Base-by-base conservation (phyloP, 2,888 invertebrate genomes). In the Nasonia oneida region DNA sequence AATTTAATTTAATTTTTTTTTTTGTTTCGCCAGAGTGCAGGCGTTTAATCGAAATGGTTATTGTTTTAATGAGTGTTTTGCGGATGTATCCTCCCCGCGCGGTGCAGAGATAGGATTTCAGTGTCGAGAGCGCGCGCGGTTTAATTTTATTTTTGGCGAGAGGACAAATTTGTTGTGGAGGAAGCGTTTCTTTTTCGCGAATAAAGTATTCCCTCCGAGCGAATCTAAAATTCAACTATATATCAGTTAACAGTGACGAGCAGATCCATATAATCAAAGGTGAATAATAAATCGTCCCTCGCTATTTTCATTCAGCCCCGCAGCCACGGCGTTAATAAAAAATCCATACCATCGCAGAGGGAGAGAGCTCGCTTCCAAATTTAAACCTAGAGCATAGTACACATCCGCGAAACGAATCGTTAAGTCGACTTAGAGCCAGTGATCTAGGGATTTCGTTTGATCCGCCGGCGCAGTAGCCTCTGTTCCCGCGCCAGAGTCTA, bases 1-100 rank as follows among this genome's bases (percentile, higher is more conserved):
- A n/a, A n/a, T 71, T 71, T 71, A 71, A 39, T 71, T 71, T 42
- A 70, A 23, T 23, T 23, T 33, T 10, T 23, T 33, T 10, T 6
- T 70, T 70, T 18, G 0, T 37, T 18, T 3, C 3, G 18, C 70
- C 18, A 39, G 37, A 0, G 23, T 23, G 42, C 39, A 39, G n/a
- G 37, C 71, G 42, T 71, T 71, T 42, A 71, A 71, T 67, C 12
- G 64, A 67, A 29, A 29, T 12, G 64, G 64, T 67, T 67, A 67
- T 29, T 29, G 64, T 23, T 23, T 23, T 23, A 23, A 23, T 23
- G 23, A 23, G 23, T 23, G 23, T 23, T 23, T 23, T 23, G 23
- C 23, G 23, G 23, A 23, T 23, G 23, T 23, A 23, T 23, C 23
- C 23, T 23, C 23, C 23, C 23, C 23, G 23, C 23, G 23, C 0